These are phyloP conservation scores for Musca domestica DNA, from an alignment of 1,140 invertebrate genomes.

Conservation along the genomic window DNA sequence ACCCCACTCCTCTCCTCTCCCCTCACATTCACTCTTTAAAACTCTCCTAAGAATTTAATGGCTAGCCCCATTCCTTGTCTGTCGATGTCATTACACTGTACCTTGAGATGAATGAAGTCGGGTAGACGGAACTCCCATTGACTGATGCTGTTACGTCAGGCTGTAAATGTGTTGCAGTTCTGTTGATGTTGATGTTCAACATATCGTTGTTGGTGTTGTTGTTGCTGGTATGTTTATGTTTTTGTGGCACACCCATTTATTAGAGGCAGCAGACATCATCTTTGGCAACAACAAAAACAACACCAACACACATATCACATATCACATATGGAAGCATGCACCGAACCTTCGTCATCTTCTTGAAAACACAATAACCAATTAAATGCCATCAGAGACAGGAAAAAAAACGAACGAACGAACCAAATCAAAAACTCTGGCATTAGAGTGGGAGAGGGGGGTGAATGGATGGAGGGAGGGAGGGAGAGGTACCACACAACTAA, in stretches of 20 bases:
- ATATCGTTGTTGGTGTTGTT: neutral
- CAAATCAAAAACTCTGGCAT: neutral
- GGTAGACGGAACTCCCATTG: too few species aligned
- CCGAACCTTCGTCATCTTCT: neutral
- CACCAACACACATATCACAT: too few species aligned
- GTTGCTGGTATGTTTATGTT: neutral
- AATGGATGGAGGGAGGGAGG: neutral
- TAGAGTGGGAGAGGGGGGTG: neutral
- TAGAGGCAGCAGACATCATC: neutral
- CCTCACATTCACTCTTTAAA: too few species aligned
- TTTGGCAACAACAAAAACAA: too few species aligned
- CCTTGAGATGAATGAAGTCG: too few species aligned
- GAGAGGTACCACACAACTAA: too few species aligned
- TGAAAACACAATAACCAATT: slow-evolving; percentile 18
- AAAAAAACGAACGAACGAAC: neutral
- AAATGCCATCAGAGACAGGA: neutral
- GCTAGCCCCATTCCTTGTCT: too few species aligned
- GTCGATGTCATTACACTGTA: too few species aligned
- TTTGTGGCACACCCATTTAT: slow-evolving; percentile 3
- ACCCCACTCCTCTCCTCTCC: too few species aligned
- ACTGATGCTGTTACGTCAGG: too few species aligned
- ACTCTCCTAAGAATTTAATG: too few species aligned
- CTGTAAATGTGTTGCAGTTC: too few species aligned
- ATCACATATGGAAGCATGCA: neutral
- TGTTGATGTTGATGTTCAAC: neutral